Conservation (phyloP, 2,113 vertebrate genomes). For the Columba livia region DNA sequence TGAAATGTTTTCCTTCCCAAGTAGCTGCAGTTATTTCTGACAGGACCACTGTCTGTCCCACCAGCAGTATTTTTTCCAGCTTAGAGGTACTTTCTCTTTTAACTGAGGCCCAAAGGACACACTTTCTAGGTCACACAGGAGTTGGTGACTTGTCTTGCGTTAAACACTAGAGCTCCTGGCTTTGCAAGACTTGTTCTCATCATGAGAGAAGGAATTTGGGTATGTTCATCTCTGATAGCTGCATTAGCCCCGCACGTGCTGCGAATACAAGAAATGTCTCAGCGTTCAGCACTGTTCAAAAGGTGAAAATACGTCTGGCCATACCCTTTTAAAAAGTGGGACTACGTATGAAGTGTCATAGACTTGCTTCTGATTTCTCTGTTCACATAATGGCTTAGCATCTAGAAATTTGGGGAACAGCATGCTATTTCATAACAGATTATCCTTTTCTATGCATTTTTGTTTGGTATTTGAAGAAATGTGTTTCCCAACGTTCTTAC, state of each 20-base stretch:
- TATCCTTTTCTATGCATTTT: background rate
- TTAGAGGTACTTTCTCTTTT: background rate
- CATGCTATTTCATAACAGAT: background rate
- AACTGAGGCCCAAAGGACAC: background rate
- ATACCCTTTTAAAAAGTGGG: background rate
- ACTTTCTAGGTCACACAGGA: background rate
- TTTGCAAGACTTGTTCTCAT: background rate
- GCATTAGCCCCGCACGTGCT: background rate
- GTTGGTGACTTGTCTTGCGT: background rate
- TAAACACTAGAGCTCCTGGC: background rate
- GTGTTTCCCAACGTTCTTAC: background rate
- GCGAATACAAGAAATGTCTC: background rate
- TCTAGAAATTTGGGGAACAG: background rate
- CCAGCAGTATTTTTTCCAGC: background rate
- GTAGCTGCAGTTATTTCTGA: background rate
- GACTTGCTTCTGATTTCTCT: background rate
- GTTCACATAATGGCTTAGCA: background rate
- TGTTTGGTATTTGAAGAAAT: background rate
- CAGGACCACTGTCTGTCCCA: background rate
- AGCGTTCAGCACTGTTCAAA: background rate
- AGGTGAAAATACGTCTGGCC: background rate
- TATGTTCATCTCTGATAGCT: background rate
- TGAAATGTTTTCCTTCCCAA: background rate
- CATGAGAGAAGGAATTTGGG: fast-evolving
- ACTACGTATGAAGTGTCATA: background rate